Conservation (phyloP, 2,113 vertebrate genomes). For the Hippoglossus stenolepis region DNA sequence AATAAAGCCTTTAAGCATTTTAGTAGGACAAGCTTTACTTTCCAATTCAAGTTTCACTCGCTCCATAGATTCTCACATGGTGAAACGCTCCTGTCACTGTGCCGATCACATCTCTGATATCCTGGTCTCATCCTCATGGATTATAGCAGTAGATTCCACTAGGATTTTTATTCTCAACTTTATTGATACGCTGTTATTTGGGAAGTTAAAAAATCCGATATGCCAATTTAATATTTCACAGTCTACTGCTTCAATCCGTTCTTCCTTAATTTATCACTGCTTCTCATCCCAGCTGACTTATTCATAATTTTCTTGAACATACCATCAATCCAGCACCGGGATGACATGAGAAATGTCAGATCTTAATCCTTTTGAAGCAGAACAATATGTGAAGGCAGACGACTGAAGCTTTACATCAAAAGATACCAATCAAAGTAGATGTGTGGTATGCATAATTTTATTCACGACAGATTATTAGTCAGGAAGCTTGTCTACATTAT, state of each 20-base stretch:
- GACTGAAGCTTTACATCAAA: constrained; percentile 24
- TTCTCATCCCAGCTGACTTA: constrained; percentile 1
- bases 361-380: neutral
- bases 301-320: constrained; percentile 15
- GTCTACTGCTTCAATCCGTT: constrained; percentile 20
- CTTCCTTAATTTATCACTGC: constrained; percentile 4
- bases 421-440: constrained; percentile 23
- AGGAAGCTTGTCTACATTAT: constrained; percentile 45
- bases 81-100: constrained; percentile 32
- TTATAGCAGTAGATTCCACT: constrained; percentile 18
- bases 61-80: constrained; percentile 22
- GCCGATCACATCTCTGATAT: constrained; percentile 39
- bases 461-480: constrained; percentile 27
- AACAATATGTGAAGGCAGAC: constrained; percentile 3
- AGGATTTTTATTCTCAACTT: constrained; percentile 26
- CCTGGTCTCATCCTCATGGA: constrained; percentile 40
- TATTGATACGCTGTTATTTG: constrained; percentile 46
- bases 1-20: constrained; percentile 11
- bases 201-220: neutral
- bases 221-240: constrained; percentile 20
- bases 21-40: neutral
- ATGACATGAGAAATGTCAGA: constrained; percentile 3
- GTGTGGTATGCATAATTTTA: constrained; percentile 13
- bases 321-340: neutral
- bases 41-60: neutral